Base-by-base conservation (phyloP, 2,113 vertebrate species). In the Calidris pugnax region DNA sequence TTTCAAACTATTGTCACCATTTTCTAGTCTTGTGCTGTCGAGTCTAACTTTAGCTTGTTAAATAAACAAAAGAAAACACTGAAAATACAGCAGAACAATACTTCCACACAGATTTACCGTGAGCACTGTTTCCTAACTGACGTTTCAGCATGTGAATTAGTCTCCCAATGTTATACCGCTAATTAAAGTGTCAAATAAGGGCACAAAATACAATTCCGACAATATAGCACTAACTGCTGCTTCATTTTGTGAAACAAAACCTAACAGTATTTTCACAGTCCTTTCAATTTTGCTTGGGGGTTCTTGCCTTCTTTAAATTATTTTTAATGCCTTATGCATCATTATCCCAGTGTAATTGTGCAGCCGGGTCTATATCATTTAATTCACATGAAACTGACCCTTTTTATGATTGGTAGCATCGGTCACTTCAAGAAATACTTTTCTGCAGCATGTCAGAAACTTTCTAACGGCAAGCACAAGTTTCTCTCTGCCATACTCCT, bases 1-100 rank as follows among this genome's bases (percentile, higher is more conserved):
- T 99, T 99, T 99, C 98, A 97, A 98, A 98, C 98, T 95, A 99
- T 98, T 99, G 99, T 99, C 99, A 99, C 98, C 98, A 96, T 98
- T 98, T 98, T 98, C 98, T 97, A 96, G 97, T 98, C 98, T 94
- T 96, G 96, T 97, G 97, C 97, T 97, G 97, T 97, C 85, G 87
- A 97, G 96, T 98, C 99, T 99, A 99, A 99, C 98, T 99, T 99
- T 99, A 99, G 99, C 98, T 97, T 93, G 97, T 96, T 97, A 98
- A 93, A 97, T 97, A 98, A 98, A 98, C 98, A 98, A 95, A 93
- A 96, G 97, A 95, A 88, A 96, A 97, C 76, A 95, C 75, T 85
- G 95, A 96, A 96, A 97, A 98, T 97, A 96, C 92, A 91, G 93
- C 43, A 92, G 93, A 95, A 97, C 79, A 96, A 92, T 95, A 72